Conservation (phyloP, 2,888 invertebrate genomes). For the Lomographa bimaculata region DNA sequence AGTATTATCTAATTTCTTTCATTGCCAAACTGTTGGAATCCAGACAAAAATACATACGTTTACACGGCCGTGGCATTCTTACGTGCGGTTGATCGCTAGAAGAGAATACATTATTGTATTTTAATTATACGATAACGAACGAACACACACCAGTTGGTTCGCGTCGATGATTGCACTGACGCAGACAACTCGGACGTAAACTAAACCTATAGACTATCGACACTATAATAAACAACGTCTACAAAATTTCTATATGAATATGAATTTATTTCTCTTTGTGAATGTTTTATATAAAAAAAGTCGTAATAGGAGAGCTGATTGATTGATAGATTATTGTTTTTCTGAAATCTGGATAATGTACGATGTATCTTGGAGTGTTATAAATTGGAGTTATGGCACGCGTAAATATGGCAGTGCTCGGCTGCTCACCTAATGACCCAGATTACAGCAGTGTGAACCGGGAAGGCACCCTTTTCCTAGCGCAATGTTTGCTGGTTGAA, state of each 20-base stretch:
- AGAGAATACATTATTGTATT: slow-evolving; percentile 48
- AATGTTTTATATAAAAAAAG: slow-evolving; percentile 8
- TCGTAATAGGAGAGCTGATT: too few species aligned
- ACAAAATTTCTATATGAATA: slow-evolving; percentile 3
- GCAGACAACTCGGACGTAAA: slow-evolving; percentile 7
- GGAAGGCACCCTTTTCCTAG: slow-evolving; percentile 53
- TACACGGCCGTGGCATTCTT: slow-evolving; percentile 66
- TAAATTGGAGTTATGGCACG: slow-evolving; percentile 3
- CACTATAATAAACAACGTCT: slow-evolving; percentile 4
- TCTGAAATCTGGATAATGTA: too few species aligned
- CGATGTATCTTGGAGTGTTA: too few species aligned
- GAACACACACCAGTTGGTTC: slow-evolving; percentile 19
- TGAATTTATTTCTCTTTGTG: neutral
- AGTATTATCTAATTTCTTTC: slow-evolving; percentile 71
- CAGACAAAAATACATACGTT: slow-evolving; percentile 67
- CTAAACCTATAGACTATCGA: slow-evolving; percentile 11
- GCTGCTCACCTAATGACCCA: slow-evolving; percentile 60
- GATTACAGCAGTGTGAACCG: slow-evolving; percentile 54
- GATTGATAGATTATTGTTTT: too few species aligned
- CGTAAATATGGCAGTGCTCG: slow-evolving; percentile 20
- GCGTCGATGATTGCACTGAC: slow-evolving; percentile 10
- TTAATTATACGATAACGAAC: slow-evolving; percentile 40
- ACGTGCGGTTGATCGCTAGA: slow-evolving; percentile 41
- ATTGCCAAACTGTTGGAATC: slow-evolving; percentile 64
- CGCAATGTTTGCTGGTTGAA: slow-evolving; percentile 53